These are phyloP conservation scores for Prunella fulvescens DNA, from an alignment of 2,113 vertebrate species.

Conservation along the genomic window DNA sequence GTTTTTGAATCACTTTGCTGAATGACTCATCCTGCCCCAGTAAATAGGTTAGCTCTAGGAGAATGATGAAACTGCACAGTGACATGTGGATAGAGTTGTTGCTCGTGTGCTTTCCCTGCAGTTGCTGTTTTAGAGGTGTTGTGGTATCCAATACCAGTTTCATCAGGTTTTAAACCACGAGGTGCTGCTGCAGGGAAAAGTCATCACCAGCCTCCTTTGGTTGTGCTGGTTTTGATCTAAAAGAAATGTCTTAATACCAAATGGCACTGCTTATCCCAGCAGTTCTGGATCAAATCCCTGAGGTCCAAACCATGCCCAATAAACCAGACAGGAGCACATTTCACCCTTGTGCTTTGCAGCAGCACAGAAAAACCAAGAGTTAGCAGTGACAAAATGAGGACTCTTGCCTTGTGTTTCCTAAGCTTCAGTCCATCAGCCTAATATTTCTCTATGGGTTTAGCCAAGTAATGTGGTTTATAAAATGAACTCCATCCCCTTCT, in stretches of 20 bases:
- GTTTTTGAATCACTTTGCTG: neutral
- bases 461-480: neutral
- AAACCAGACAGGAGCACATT: neutral
- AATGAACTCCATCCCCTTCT: neutral
- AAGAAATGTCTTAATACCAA: neutral
- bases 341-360: neutral
- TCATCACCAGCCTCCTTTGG: neutral
- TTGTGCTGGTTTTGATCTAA: neutral
- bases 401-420: neutral
- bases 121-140: neutral
- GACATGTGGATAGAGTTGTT: neutral
- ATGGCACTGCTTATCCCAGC: neutral
- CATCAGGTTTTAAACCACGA: neutral
- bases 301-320: neutral
- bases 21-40: neutral
- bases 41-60: constrained; percentile 20
- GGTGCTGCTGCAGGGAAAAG: neutral
- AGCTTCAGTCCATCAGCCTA: neutral
- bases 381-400: neutral
- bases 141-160: neutral
- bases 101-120: constrained; percentile 3
- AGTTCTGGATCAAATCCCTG: neutral
- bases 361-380: neutral
- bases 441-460: neutral
- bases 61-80: neutral